Evolutionary conservation across 1,140 invertebrate genomes (phyloP).

Genomic region (Drosophila gunungcola): DNA sequence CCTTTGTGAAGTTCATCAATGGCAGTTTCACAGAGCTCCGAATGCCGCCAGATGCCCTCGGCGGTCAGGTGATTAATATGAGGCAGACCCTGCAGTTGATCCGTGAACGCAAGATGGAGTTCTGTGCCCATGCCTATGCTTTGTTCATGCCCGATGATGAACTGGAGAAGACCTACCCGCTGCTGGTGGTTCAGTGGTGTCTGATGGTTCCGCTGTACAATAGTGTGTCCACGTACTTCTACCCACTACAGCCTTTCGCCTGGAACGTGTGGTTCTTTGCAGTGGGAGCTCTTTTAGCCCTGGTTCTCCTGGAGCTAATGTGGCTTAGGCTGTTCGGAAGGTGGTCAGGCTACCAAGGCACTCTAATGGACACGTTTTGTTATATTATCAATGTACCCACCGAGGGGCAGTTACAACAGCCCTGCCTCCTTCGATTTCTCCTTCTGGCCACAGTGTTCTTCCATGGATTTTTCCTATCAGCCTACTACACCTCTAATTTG

Average conservation of each 20-base stretch:
- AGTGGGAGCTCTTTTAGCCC: constrained; percentile 35
- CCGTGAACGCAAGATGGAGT: constrained; percentile 55
- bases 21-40: constrained; percentile 52
- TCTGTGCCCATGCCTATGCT: constrained; percentile 74
- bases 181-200: constrained; percentile 76
- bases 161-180: constrained; percentile 68
- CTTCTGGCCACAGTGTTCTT: constrained; percentile 62
- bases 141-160: constrained; percentile 65
- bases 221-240: constrained; percentile 66
- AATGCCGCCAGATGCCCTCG: constrained; percentile 50
- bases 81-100: constrained; percentile 64
- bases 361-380: constrained; percentile 52
- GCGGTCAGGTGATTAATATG: constrained; percentile 68
- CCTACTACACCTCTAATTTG: constrained; percentile 72
- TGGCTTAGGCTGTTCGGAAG: constrained; percentile 33
- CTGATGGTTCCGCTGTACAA: constrained; percentile 74
- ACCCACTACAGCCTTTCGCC: constrained; percentile 63
- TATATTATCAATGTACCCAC: constrained; percentile 71
- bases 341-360: background rate
- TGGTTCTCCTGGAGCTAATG: constrained; percentile 51
- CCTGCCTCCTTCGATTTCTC: constrained; percentile 47
- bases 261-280: constrained; percentile 65
- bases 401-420: constrained; percentile 44
- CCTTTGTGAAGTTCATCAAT: constrained; percentile 64
- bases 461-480: constrained; percentile 71